Evolutionary conservation across 2,113 vertebrate genomes (phyloP), one percentile per base, ranked within the genome.

Genomic region (Numida meleagris): DNA sequence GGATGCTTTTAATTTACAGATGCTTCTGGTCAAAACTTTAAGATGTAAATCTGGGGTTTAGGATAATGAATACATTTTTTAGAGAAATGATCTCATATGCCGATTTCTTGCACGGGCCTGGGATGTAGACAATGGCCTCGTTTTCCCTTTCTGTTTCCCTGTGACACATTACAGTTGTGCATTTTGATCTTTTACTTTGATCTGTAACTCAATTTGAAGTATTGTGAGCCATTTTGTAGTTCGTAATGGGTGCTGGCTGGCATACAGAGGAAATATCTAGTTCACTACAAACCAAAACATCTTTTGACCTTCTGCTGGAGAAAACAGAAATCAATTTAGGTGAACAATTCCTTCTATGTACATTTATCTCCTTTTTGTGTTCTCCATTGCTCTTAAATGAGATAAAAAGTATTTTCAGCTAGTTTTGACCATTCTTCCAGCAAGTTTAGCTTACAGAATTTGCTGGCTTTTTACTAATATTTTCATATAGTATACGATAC

Each of bases 81-180:
- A 40, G 74, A 90, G 51, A 63, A 88, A 66, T 51, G 1, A n/a
- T 25, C 29, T 79, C 40, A 31, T 14, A 34, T 23, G 15, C 53
- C 76, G 29, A 21, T 58, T 53, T 67, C 46, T 85, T 82, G 29
- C 57, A 84, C 33, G 13, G 12, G 15, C 27, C 38, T 67, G 38
- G 67, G 38, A 34, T 38, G 33, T 0, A 74, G 55, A 42, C 34
- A 74, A 21, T 0, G 0, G 66, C 34, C 21, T 85, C 0, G 0
- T 33, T 87, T 93, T 85, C 62, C 57, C 70, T 33, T 42, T 18
- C 16, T 55, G 16, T 55, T 16, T 59, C 40, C 61, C 62, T 46
- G 24, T 79, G 33, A 75, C 62, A 71, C 10, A 38, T 10, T 67
- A 18, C 11, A 82, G 15, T 40, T 53, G 48, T 36, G 48, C 61